These are phyloP conservation scores for Camelus bactrianus DNA, from an alignment of 2,113 vertebrate species.

Conservation along the genomic window DNA sequence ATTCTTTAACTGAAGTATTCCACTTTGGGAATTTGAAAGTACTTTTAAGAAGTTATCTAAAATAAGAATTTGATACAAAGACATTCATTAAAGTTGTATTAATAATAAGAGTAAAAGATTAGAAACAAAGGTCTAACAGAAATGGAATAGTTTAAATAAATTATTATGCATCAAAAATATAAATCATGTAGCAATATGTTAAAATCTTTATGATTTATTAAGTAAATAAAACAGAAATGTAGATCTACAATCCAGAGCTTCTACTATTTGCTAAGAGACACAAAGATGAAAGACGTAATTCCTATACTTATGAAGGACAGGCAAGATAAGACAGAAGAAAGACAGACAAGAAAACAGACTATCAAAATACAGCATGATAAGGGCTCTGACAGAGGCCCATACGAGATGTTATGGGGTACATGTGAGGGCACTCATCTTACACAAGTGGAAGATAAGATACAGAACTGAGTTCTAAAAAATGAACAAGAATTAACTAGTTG, in stretches of 20 bases:
- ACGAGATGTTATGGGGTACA: background rate
- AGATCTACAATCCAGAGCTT: background rate
- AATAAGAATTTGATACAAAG: slow-evolving; percentile 32
- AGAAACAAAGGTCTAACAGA: slow-evolving; percentile 43
- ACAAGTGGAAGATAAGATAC: background rate
- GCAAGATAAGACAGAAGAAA: background rate
- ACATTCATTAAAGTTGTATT: slow-evolving; percentile 31
- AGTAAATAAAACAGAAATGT: slow-evolving; percentile 37
- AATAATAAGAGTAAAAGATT: slow-evolving; percentile 33
- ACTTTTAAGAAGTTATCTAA: slow-evolving; percentile 23
- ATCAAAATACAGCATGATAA: background rate
- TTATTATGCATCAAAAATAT: background rate
- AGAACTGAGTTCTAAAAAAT: background rate
- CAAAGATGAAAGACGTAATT: slow-evolving; percentile 18
- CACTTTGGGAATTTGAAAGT: slow-evolving; percentile 38
- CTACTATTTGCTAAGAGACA: slow-evolving; percentile 30
- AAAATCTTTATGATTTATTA: slow-evolving; percentile 33
- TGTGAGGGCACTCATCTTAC: background rate
- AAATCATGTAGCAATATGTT: background rate
- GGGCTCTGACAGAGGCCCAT: background rate
- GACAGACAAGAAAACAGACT: background rate
- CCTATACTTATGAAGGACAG: background rate
- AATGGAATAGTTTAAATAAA: slow-evolving; percentile 32
- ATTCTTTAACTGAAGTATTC: slow-evolving; percentile 19
- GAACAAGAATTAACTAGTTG: background rate